These are phyloP conservation scores for Dolichotis patagonum DNA, from an alignment of 2,113 vertebrate genomes.

Conservation along the genomic window DNA sequence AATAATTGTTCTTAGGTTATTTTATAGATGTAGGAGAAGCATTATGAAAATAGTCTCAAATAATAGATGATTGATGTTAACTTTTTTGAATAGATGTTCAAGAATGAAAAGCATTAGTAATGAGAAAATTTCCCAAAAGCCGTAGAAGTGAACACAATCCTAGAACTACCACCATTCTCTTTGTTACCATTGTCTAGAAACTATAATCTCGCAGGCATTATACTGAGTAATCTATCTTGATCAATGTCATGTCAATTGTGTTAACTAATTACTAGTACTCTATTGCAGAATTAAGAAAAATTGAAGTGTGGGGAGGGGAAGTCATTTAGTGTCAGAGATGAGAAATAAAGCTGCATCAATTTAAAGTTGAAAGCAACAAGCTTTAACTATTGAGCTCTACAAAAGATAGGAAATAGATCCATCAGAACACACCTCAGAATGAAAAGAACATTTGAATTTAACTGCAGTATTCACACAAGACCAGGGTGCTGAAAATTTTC, in stretches of 20 bases:
- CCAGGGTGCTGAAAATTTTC: background rate
- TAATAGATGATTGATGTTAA: background rate
- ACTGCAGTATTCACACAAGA: background rate
- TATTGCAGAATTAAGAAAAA: background rate
- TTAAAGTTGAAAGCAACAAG: background rate
- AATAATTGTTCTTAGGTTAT: background rate
- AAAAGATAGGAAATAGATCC: background rate
- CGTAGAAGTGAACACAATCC: background rate
- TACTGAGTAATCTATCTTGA: background rate
- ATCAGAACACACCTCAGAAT: background rate
- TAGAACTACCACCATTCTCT: background rate
- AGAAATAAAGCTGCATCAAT: background rate
- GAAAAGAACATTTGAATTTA: background rate
- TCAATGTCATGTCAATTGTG: background rate
- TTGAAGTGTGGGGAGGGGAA: background rate
- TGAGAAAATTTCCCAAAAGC: background rate
- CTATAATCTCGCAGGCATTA: background rate
- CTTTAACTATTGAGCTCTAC: background rate
- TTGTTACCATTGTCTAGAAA: background rate
- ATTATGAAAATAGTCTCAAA: constrained; percentile 29
- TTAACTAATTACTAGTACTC: background rate
- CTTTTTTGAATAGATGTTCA: background rate
- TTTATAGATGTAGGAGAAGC: background rate
- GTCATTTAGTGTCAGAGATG: background rate
- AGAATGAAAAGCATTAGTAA: background rate